Percentiles rank a stretch among this genome's conserved stretches.
These are phyloP conservation scores for Allophyes oxyacanthae DNA, from an alignment of 2,888 invertebrate genomes.

Conservation along the genomic window DNA sequence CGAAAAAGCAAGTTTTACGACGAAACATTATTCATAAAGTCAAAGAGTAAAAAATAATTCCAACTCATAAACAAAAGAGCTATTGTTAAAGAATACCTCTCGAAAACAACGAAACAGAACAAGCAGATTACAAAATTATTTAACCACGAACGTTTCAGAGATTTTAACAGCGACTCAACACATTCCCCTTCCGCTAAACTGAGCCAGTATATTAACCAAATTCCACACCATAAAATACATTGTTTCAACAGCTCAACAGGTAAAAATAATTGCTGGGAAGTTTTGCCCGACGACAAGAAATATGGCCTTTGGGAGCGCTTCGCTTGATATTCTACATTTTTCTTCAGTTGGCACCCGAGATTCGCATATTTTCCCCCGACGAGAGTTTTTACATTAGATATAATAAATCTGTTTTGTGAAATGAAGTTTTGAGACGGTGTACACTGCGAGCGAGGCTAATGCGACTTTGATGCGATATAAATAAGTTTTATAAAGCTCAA, in stretches of 20 bases:
- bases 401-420: slow-evolving; percentile 68
- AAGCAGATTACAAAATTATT: slow-evolving; percentile 56
- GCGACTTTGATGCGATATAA: slow-evolving; percentile 55
- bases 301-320: slow-evolving; percentile 54
- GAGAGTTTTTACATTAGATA: slow-evolving; percentile 65
- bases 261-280: slow-evolving; percentile 71
- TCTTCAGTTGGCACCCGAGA: slow-evolving; percentile 53
- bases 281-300: slow-evolving; percentile 62
- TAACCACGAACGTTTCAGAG: slow-evolving; percentile 49
- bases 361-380: slow-evolving; percentile 65
- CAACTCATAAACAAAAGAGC: slow-evolving; percentile 43
- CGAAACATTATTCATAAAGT: slow-evolving; percentile 49
- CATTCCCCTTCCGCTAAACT: slow-evolving; percentile 67
- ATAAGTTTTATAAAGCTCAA: slow-evolving; percentile 40
- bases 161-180: slow-evolving; percentile 61
- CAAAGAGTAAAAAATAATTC: slow-evolving; percentile 50
- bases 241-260: slow-evolving; percentile 73
- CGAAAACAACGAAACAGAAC: slow-evolving; percentile 35
- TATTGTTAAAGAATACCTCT: slow-evolving; percentile 37
- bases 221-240: slow-evolving; percentile 69
- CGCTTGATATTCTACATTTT: slow-evolving; percentile 64
- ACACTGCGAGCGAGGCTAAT: slow-evolving; percentile 50
- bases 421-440: slow-evolving; percentile 58
- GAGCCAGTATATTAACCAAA: slow-evolving; percentile 68
- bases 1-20: slow-evolving; percentile 35